Evolutionary conservation across 64 coral and sea anemone genomes (phyloP).

Genomic region (Acropora yongei): DNA sequence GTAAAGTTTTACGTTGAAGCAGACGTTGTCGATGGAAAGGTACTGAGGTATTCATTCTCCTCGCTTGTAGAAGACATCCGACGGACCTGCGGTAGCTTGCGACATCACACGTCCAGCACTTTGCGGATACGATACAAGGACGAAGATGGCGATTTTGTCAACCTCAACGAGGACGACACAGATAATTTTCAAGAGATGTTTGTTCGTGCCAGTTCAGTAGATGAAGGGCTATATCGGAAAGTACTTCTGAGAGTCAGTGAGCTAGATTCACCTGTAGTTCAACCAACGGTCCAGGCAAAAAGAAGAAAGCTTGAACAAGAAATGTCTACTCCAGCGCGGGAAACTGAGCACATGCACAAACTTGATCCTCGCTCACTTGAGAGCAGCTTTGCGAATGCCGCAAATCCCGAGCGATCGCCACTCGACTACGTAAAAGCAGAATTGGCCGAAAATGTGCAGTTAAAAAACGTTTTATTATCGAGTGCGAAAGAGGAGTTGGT

Average conservation of each 20-base stretch:
- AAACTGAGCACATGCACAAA: slow-evolving; percentile 17
- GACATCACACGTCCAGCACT: slow-evolving; percentile 48
- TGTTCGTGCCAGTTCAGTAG: slow-evolving; percentile 7
- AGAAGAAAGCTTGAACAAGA: slow-evolving; percentile 40
- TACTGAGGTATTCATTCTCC: background rate
- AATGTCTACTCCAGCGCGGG: background rate
- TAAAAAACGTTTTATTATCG: background rate
- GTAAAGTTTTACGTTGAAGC: slow-evolving; percentile 37
- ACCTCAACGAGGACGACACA: slow-evolving; percentile 42
- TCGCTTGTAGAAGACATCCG: slow-evolving; percentile 34
- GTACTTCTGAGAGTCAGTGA: slow-evolving; percentile 35
- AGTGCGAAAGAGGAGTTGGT: background rate
- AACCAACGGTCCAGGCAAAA: slow-evolving; percentile 27
- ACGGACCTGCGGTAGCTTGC: slow-evolving; percentile 15
- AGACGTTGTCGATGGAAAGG: slow-evolving; percentile 19
- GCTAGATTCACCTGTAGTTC: slow-evolving; percentile 47
- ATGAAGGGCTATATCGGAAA: slow-evolving; percentile 39
- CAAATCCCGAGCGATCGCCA: slow-evolving; percentile 1
- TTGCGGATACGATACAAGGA: slow-evolving; percentile 52
- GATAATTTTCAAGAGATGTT: slow-evolving; percentile 76
- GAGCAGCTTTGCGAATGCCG: slow-evolving; percentile 3
- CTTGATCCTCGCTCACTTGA: slow-evolving; percentile 18
- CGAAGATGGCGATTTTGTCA: slow-evolving; percentile 56
- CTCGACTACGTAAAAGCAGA: background rate
- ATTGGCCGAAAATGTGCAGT: background rate